Evolutionary conservation across 2,888 invertebrate genomes (phyloP).

Genomic region (Chaetoderma sp.): DNA sequence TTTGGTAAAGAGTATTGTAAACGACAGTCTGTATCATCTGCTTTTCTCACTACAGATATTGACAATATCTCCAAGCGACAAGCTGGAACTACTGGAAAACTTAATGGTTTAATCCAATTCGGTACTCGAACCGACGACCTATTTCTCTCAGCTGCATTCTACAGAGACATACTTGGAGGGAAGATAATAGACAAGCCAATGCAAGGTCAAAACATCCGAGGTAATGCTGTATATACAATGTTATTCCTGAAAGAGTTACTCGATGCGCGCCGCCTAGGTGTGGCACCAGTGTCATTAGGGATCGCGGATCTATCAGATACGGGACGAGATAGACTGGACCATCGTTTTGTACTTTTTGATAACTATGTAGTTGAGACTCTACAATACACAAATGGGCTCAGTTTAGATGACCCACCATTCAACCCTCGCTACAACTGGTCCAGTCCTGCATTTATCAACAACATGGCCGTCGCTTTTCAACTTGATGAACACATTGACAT

Average conservation of each 20-base stretch:
- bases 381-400: conserved; percentile 5
- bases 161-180: conserved; percentile 3
- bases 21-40: conserved; percentile 2
- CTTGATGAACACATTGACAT: not conserved
- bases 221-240: conserved; percentile 6
- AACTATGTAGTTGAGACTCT: conserved; percentile 19
- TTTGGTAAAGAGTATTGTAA: no score
- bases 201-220: conserved; percentile 2
- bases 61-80: conserved; percentile 12
- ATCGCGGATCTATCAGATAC: no score
- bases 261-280: not conserved
- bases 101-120: conserved; percentile 12
- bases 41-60: not conserved
- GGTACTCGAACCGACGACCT: conserved; percentile 17
- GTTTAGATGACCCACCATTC: not conserved
- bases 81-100: conserved; percentile 1
- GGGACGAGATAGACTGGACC: not conserved
- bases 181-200: not conserved
- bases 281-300: no score
- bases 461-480: conserved; percentile 10
- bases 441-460: conserved; percentile 7
- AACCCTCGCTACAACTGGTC: conserved; percentile 13
- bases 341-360: conserved; percentile 7
- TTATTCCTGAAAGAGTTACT: conserved; percentile 16
- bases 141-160: conserved; percentile 8